These are phyloP conservation scores for Mayetiola destructor DNA, from an alignment of 2,888 invertebrate genomes.

Conservation along the genomic window DNA sequence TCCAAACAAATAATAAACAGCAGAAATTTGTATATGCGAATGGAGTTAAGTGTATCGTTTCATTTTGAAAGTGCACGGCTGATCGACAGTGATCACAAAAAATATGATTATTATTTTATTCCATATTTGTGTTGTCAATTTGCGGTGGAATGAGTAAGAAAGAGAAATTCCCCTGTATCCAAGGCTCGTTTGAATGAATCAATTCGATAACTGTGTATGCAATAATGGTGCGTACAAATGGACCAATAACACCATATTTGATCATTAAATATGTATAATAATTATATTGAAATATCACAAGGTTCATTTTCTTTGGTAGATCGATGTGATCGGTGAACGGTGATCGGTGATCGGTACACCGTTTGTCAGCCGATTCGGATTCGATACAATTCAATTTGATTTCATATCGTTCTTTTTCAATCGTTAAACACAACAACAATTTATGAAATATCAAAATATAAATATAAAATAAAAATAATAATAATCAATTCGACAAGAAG, in stretches of 20 bases:
- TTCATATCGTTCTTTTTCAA: no score
- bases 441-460: no score
- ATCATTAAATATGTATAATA: slow-evolving; percentile 9
- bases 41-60: not conserved
- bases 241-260: slow-evolving; percentile 11
- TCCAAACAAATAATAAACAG: not conserved
- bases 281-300: slow-evolving; percentile 13
- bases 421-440: no score
- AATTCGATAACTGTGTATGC: slow-evolving; percentile 1
- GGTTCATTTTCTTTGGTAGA: no score
- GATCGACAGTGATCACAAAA: not conserved
- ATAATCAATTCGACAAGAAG: no score
- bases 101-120: slow-evolving; percentile 11
- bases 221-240: slow-evolving; percentile 8
- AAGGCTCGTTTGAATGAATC: not conserved
- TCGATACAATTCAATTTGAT: no score
- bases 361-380: no score
- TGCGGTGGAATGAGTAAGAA: no score
- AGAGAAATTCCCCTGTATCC: not conserved
- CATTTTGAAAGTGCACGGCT: not conserved
- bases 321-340: no score
- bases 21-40: not conserved
- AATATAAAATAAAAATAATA: no score
- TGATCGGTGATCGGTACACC: no score
- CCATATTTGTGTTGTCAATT: slow-evolving; percentile 3